Base-by-base conservation (phyloP, 2,888 invertebrate species). In the Blera fallax region DNA sequence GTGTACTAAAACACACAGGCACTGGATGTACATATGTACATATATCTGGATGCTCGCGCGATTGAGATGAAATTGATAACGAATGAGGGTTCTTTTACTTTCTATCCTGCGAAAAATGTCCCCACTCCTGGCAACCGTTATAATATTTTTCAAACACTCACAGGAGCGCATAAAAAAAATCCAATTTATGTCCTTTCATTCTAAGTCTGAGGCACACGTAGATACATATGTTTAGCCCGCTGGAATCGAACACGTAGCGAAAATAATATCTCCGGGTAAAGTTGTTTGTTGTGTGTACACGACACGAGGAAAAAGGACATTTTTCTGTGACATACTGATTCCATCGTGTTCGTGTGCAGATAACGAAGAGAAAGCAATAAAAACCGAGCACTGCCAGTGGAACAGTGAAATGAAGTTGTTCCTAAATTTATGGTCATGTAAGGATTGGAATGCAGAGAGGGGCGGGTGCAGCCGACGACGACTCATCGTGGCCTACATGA, bases 261-360 rank as follows among this genome's bases (percentile, higher is more conserved):
- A 70, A 84, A 84, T 84, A 76, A 80, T 76, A 74, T 76, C 74
- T 79, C 24, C 45, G 18, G 54, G 73, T 72, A 72, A 78, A 67
- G 58, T 58, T 82, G 70, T 69, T 76, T 64, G 67, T 81, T 43
- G 67, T 73, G 16, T 70, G 45, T 43, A 67, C 21, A 65, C 34
- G 74, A 69, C 45, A 62, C 50, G 76, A 62, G 43, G 50, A 43
- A 81, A 82, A 82, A 78, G 74, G 74, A 74, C 79, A 84, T 80
- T 83, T 76, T 60, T 74, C 64, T 60, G 72, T 84, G 84, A 79
- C 84, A 84, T 79, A 84, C 79, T 80, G 84, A 84, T 84, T 84
- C 70, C 69, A 54, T 84, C 79, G 74, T 70, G 70, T 84, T 80
- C 58, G 37, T 70, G 52, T 76, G 58, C 80, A 80, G 84, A 84